Evolutionary conservation across 1,140 invertebrate species (phyloP).

Genomic region (Bombus turneri): DNA sequence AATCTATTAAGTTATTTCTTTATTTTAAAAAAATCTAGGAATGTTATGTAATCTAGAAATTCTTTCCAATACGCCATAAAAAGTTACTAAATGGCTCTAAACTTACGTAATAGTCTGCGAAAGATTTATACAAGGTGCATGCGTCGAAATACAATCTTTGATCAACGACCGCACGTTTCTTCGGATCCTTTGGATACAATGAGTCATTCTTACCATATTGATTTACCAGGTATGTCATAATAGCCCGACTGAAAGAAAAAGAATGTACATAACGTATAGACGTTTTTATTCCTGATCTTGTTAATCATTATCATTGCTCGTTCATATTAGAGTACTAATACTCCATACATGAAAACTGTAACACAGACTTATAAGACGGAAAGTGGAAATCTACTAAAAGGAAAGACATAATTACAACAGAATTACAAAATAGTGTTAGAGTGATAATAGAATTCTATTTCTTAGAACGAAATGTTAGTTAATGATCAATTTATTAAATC

Average conservation of each 20-base stretch:
- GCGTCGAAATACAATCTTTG: constrained; percentile 89
- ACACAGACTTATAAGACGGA: neutral
- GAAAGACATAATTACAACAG: neutral
- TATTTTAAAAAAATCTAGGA: too few species aligned
- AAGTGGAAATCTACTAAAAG: neutral
- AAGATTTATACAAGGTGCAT: constrained; percentile 86
- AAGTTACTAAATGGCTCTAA: neutral
- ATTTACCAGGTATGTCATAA: constrained; percentile 87
- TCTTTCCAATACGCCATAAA: neutral
- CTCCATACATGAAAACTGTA: too few species aligned
- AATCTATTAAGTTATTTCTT: too few species aligned
- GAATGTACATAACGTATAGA: neutral
- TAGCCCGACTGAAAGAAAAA: constrained; percentile 84
- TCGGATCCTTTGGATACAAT: constrained; percentile 87
- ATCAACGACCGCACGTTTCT: constrained; percentile 87
- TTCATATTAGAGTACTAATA: too few species aligned
- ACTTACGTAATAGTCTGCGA: constrained; percentile 86
- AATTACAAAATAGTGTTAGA: neutral
- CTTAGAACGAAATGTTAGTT: neutral
- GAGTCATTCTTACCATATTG: constrained; percentile 88
- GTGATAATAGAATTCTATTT: neutral
- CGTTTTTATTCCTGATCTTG: neutral
- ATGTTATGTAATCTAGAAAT: neutral
- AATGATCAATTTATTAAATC: neutral
- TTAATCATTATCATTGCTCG: neutral